Evolutionary conservation across 2,888 invertebrate genomes (phyloP), one percentile per base, ranked within the genome.

Genomic region (Chalcosyrphus nemorum): DNA sequence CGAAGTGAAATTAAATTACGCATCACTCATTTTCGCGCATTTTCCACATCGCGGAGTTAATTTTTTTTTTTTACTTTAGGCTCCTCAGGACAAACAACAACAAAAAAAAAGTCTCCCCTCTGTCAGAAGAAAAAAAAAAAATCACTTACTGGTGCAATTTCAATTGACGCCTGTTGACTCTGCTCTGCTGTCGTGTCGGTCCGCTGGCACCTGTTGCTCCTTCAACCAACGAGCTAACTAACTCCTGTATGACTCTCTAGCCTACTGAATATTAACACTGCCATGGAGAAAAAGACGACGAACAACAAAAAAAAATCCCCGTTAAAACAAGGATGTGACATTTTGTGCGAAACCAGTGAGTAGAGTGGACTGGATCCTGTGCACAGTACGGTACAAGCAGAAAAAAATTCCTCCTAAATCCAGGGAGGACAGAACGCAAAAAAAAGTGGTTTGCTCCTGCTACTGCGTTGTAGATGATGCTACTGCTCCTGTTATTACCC

Each of bases 1-100:
- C 66, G 54, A 41, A 63, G 63, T 47, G 45, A 75, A 68, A 85
- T 81, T 85, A 77, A 86, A 82, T 82, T 70, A 86, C 86, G 82
- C 86, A 82, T 86, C 82, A 86, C 56, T 86, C 77, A 86, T 82
- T 86, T 86, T 86, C 86, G 86, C 86, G 86, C 82, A 86, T 82
- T 82, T 86, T 86, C 82, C 86, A 86, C 82, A 52, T 86, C 86
- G 86, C 82, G 86, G 86, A 77, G 82, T 77, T 78, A 77, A 86
- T 82, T 85, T 24, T 66, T 52, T 43, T 32, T 32, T 61, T 35
- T 29, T 15, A 6, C 19, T 13, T 45, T 24, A n/a, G n/a, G n/a
- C 35, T 57, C 17, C 47, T n/a, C 41, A n/a, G n/a, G n/a, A n/a
- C n/a, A n/a, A n/a, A n/a, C n/a, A n/a, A n/a, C n/a, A n/a, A n/a